Evolutionary conservation across 1,140 invertebrate species (phyloP), one percentile per base, ranked within the genome.

Genomic region (Temnothorax longispinosus): DNA sequence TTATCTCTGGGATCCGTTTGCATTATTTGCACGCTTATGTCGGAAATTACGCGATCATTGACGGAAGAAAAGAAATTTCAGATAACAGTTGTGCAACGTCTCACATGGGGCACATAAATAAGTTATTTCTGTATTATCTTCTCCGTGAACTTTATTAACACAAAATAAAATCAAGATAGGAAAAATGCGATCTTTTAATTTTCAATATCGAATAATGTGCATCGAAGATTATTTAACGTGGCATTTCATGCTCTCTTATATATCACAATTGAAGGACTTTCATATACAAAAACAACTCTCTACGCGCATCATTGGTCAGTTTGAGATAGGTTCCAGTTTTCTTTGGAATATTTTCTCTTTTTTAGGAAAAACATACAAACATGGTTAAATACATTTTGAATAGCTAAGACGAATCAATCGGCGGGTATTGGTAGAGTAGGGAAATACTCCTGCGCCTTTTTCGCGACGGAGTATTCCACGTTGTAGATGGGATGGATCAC

Each of bases 401-500:
- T 56, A 74, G 54, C 58, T 87, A 75, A 84, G 52, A 50, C 38
- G 74, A 58, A 15, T 92, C 76, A 94, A 85, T 94, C 93, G 81
- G 93, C 92, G 80, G 94, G 92, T 88, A 94, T 91, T 60, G 92
- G 90, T 84, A 94, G 78, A 56, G 86, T 89, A 74, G 90, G 77
- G 75, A 95, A 95, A 85, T 95, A 92, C 11, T 92, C 86, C 7
- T 94, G 81, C 58, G 95, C 93, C 44, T 94, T 91, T 6, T 84
- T 87, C 38, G 92, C 94, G 8, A 92, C 92, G 35, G 93, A 89
- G 38, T 91, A 69, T 60, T 92, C 92, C 15, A 95, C 85, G 88
- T 95, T 95, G 65, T 92, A 95, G 15, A 95, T 87, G 58, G 95
- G 94, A 91, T 95, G 94, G 72, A 94, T 93, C 38, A 91, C 69